phyloP scores from a whole-genome alignment of 35 echinoderm and acorn worm species.

The Holothuria glaberrima region DNA sequence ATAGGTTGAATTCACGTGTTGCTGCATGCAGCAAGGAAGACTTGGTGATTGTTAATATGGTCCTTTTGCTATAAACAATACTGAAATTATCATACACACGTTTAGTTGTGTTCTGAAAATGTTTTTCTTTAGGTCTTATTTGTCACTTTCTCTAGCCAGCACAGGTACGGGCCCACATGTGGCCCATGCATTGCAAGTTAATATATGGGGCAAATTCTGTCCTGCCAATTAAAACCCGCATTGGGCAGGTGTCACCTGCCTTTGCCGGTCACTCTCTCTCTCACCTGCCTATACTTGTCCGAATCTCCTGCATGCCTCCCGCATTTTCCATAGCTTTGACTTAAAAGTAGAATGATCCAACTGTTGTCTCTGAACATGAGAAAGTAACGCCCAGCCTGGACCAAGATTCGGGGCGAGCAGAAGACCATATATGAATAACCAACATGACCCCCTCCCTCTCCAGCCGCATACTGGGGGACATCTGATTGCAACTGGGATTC shows the following conservation, averaged over 20 bases:
- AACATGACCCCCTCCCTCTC: neutral
- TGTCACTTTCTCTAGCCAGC: neutral
- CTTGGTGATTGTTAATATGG: slow-evolving; percentile 7
- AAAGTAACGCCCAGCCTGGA: neutral
- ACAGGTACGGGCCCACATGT: neutral
- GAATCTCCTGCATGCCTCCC: neutral
- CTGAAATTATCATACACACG: neutral
- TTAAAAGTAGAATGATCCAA: neutral
- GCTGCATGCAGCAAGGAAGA: too few species aligned
- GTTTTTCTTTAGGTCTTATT: neutral
- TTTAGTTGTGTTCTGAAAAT: neutral
- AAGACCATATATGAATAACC: neutral
- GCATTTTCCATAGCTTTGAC: neutral
- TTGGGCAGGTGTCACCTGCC: slow-evolving; percentile 14
- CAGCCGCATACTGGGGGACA: too few species aligned
- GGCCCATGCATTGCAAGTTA: slow-evolving; percentile 14
- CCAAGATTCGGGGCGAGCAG: neutral
- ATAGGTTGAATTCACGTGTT: too few species aligned
- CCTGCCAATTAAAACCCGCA: neutral
- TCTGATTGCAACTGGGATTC: too few species aligned
- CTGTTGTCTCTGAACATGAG: neutral
- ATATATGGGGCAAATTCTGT: neutral
- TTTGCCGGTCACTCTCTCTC: slow-evolving; percentile 1
- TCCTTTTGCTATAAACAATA: neutral
- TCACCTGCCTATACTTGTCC: neutral